Conservation (phyloP, 2,797 vertebrate genomes). For the Pseudopleuronectes americanus region DNA sequence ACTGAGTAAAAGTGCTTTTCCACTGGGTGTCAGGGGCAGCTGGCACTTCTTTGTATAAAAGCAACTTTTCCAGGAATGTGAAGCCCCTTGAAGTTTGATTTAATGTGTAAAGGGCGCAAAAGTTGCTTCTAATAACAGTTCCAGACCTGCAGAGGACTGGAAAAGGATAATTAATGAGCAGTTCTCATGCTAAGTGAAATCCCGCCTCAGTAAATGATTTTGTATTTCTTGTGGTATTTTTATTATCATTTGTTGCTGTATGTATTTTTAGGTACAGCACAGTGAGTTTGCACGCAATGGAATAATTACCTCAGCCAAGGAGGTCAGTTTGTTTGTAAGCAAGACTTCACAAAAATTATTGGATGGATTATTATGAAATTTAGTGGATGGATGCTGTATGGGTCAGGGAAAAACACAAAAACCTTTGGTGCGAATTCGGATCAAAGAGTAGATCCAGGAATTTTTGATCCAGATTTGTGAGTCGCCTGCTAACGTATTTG, state of each 20-base stretch:
- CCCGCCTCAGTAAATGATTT: slow-evolving; percentile 13
- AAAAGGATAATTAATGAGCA: slow-evolving; percentile 31
- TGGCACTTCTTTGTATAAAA: slow-evolving; percentile 39
- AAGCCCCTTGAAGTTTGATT: slow-evolving; percentile 26
- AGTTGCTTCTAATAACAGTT: slow-evolving; percentile 29
- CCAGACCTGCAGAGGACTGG: not conserved
- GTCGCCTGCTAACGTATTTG: too few species aligned
- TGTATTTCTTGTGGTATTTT: slow-evolving; percentile 3
- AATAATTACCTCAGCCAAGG: not conserved
- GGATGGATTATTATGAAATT: too few species aligned
- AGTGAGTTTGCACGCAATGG: not conserved
- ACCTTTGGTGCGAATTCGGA: too few species aligned
- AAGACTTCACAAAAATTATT: too few species aligned
- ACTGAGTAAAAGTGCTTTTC: slow-evolving; percentile 59
- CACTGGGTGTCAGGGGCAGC: slow-evolving; percentile 58
- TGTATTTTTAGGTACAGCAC: slow-evolving; percentile 14
- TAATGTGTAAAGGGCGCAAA: slow-evolving; percentile 29
- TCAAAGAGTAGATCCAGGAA: too few species aligned
- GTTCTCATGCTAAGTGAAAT: not conserved
- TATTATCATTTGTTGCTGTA: not conserved
- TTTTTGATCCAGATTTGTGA: too few species aligned
- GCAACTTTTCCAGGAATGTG: slow-evolving; percentile 51
- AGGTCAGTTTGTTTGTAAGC: too few species aligned
- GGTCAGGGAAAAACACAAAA: too few species aligned
- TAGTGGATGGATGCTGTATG: too few species aligned